Percentiles rank a stretch among this genome's conserved stretches.
These are phyloP conservation scores for Rhizomys pruinosus DNA, from an alignment of 2,113 vertebrate genomes.

Conservation along the genomic window DNA sequence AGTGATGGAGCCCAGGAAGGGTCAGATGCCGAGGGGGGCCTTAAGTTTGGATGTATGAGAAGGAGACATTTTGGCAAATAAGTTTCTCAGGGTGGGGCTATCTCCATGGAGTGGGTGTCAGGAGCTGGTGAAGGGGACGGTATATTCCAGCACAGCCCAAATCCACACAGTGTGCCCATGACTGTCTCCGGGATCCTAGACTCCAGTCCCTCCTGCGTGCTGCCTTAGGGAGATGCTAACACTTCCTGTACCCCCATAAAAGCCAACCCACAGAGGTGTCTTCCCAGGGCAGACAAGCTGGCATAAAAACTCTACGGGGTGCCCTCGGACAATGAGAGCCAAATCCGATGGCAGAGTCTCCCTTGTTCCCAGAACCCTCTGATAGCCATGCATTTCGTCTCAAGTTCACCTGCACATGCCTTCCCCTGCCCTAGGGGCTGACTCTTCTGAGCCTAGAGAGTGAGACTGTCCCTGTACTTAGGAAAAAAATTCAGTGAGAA, in stretches of 20 bases:
- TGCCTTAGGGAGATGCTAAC: not conserved
- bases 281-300: not conserved
- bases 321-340: not conserved
- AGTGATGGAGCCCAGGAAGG: not conserved
- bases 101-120: not conserved
- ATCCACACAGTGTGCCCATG: not conserved
- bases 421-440: not conserved
- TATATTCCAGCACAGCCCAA: not conserved
- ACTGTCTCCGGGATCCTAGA: fast-evolving
- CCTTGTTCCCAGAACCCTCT: not conserved
- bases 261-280: not conserved
- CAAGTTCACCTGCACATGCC: fast-evolving
- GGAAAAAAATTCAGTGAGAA: not conserved
- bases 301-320: not conserved
- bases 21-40: not conserved
- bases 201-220: not conserved
- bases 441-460: not conserved
- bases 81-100: not conserved
- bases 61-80: fast-evolving
- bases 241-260: not conserved
- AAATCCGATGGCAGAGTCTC: not conserved
- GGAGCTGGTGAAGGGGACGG: not conserved
- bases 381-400: fast-evolving
- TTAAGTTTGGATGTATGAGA: fast-evolving
- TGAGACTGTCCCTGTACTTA: not conserved